These are phyloP conservation scores for Mustelus asterias DNA, from an alignment of 2,113 vertebrate genomes.

Conservation along the genomic window DNA sequence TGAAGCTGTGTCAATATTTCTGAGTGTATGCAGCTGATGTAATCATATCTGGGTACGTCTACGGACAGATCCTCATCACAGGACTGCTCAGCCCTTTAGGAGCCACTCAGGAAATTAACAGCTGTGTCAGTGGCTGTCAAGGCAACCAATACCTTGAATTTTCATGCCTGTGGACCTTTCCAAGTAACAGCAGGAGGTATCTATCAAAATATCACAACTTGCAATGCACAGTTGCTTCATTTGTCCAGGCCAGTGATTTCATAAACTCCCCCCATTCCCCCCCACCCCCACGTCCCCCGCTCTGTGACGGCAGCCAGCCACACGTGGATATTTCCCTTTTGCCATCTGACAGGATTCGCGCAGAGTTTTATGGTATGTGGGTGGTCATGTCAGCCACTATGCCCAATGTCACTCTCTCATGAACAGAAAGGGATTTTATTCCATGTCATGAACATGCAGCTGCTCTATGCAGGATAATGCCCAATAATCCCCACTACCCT, in stretches of 20 bases:
- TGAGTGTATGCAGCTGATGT: neutral
- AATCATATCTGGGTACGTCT: neutral
- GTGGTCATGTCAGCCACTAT: neutral
- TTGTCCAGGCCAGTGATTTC: neutral
- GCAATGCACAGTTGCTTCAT: neutral
- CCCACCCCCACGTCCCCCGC: no score
- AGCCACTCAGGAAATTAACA: neutral
- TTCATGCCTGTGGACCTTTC: neutral
- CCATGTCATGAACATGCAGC: neutral
- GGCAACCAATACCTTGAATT: neutral
- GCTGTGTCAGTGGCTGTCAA: neutral
- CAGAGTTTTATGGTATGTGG: neutral
- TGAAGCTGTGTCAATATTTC: neutral
- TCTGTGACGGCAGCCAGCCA: neutral
- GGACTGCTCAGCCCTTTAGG: neutral
- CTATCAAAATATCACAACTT: neutral
- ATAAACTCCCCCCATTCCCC: no score
- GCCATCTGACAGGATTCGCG: neutral
- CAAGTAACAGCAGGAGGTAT: neutral
- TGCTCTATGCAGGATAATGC: neutral
- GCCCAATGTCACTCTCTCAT: neutral
- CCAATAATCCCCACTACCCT: neutral
- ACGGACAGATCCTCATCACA: neutral
- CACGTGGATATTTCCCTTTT: neutral
- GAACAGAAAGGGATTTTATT: neutral